Conservation (phyloP, 2,113 vertebrate genomes). For the Solenodon paradoxus region DNA sequence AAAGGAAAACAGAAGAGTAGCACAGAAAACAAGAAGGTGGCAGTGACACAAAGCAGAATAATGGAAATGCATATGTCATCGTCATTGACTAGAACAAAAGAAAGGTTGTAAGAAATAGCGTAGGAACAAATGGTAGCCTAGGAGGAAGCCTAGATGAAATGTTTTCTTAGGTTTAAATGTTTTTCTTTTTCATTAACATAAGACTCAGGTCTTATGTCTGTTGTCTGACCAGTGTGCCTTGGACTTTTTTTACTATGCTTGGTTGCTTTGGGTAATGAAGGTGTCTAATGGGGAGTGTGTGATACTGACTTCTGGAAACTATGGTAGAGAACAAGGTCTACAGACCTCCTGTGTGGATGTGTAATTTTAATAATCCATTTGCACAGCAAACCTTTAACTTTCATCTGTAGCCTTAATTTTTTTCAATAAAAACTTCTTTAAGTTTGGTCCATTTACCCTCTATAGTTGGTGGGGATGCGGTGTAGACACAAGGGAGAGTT, state of each 20-base stretch:
- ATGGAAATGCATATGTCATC: background rate
- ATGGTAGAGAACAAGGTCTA: background rate
- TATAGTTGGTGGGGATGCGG: background rate
- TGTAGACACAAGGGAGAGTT: background rate
- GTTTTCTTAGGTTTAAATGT: background rate
- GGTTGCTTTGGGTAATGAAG: background rate
- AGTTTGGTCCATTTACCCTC: background rate
- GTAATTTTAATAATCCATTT: background rate
- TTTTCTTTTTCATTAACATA: background rate
- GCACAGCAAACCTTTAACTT: background rate
- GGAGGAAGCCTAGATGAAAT: background rate
- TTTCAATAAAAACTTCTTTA: background rate
- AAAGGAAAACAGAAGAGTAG: background rate
- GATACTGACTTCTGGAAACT: background rate
- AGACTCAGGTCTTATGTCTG: background rate
- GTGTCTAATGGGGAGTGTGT: background rate
- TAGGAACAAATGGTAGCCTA: background rate
- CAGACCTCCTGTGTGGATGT: background rate
- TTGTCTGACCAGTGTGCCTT: background rate
- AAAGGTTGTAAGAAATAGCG: background rate
- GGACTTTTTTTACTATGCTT: background rate
- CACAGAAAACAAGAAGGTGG: background rate
- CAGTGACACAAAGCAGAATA: background rate
- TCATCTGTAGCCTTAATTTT: background rate
- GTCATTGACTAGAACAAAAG: background rate